phyloP scores from a whole-genome alignment of 2,797 vertebrate species.

The Pangasius sanitwongsei region DNA sequence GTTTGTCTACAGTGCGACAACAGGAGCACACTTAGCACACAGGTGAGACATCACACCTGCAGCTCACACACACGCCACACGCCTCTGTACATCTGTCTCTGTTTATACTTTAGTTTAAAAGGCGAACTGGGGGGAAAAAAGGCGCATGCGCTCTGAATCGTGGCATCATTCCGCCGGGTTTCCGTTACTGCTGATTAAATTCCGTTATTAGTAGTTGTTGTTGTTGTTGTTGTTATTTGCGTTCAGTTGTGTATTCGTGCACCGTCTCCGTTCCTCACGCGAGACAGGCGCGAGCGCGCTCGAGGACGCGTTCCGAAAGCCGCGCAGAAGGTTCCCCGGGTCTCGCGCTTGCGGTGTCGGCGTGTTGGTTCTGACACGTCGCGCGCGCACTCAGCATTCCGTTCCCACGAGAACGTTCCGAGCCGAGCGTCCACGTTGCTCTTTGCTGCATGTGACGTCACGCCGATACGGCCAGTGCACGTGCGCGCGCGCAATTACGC shows the following conservation, averaged over 20 bases:
- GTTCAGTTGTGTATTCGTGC: slow-evolving; percentile 4
- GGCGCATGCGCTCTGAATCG: not conserved
- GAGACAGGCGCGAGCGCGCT: not conserved
- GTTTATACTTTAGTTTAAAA: not conserved
- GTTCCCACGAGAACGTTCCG: slow-evolving; percentile 50
- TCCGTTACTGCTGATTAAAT: not conserved
- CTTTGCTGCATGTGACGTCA: not conserved
- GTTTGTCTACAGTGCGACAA: not conserved
- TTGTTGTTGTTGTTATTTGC: not conserved
- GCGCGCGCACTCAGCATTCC: not conserved
- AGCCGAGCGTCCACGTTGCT: not conserved
- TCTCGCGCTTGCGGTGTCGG: slow-evolving; percentile 37
- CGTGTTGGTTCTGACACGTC: slow-evolving; percentile 51
- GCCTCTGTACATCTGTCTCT: not conserved
- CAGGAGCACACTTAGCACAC: slow-evolving; percentile 34
- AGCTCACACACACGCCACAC: not conserved
- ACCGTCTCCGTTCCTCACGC: not conserved
- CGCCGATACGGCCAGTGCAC: not conserved
- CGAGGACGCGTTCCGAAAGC: not conserved
- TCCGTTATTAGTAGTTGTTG: not conserved
- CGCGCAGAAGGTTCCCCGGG: not conserved
- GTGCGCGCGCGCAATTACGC: not conserved
- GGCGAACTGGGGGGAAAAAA: not conserved
- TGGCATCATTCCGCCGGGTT: not conserved
- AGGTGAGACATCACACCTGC: slow-evolving; percentile 21